Conservation (phyloP, 2,113 vertebrate species). For the Capricornis sumatraensis region DNA sequence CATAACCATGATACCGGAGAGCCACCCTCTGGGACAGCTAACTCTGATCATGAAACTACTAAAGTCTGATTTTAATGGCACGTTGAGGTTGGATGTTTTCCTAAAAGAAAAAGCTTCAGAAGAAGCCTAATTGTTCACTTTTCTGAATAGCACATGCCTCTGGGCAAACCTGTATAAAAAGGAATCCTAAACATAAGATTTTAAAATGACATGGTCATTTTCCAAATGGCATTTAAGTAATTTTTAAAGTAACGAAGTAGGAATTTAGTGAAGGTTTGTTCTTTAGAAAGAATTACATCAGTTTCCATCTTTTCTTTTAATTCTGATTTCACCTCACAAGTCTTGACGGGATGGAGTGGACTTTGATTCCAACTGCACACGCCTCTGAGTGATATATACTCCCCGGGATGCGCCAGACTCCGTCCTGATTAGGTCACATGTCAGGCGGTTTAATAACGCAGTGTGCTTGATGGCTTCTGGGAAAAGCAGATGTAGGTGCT, state of each 20-base stretch:
- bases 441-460: constrained; percentile 48
- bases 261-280: constrained; percentile 64
- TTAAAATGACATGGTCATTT: constrained; percentile 63
- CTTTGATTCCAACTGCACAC: constrained; percentile 55
- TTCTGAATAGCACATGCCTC: constrained; percentile 55
- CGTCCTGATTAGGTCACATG: constrained; percentile 56
- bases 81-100: constrained; percentile 64
- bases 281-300: constrained; percentile 68
- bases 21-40: constrained; percentile 51
- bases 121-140: constrained; percentile 56
- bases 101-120: constrained; percentile 58
- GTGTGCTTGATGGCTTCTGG: background rate
- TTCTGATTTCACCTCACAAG: constrained; percentile 56
- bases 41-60: constrained; percentile 62
- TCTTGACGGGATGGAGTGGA: background rate
- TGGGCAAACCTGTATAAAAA: constrained; percentile 69
- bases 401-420: background rate
- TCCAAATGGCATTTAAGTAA: constrained; percentile 74
- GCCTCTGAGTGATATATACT: constrained; percentile 48
- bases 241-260: constrained; percentile 76
- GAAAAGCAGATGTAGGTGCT: background rate
- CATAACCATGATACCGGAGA: background rate
- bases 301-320: constrained; percentile 60
- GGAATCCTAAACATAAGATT: constrained; percentile 47
- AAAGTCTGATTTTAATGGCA: constrained; percentile 57